Evolutionary conservation across 2,888 invertebrate species (phyloP), one percentile per base, ranked within the genome.

Genomic region (Anaspis maculata): DNA sequence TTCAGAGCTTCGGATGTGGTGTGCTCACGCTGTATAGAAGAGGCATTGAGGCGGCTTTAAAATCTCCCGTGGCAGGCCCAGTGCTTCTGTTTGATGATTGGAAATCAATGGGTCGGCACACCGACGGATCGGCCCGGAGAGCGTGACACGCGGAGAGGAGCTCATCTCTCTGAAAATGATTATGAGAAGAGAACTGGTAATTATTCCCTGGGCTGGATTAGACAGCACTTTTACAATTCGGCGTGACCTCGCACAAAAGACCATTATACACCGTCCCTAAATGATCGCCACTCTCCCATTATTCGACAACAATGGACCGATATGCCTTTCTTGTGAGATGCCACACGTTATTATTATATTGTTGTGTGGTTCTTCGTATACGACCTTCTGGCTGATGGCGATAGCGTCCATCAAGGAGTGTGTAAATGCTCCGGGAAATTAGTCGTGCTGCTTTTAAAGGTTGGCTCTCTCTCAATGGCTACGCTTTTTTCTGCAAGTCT

Each of bases 181-280:
- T 48, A 41, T 36, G n/a, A n/a, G n/a, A 40, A 39, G 41, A 40
- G 38, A 41, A 34, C 39, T 40, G 36, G 46, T 48, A 46, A 45
- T 46, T 46, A 46, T 44, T 42, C 45, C 38, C 41, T n/a, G 30
- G 42, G 46, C 44, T 45, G 48, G 42, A 50, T 50, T 50, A 50
- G 46, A 45, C 46, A 48, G 49, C 48, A 50, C 44, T 48, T 50
- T 48, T 48, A 44, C 39, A 48, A 46, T 46, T 39, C 37, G 36
- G 45, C 47, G 46, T 46, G 45, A 48, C 45, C 45, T 41, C 38
- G 39, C 35, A 49, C 45, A 46, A 49, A 49, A 38, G 43, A 44
- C 42, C 45, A 39, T 44, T 46, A 42, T 41, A 46, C n/a, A n/a
- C 39, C 42, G 42, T 41, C 39, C 44, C 41, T 46, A 42, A 43